These are phyloP conservation scores for Geopemphigus sp. DNA, from an alignment of 1,140 invertebrate genomes.

Conservation along the genomic window DNA sequence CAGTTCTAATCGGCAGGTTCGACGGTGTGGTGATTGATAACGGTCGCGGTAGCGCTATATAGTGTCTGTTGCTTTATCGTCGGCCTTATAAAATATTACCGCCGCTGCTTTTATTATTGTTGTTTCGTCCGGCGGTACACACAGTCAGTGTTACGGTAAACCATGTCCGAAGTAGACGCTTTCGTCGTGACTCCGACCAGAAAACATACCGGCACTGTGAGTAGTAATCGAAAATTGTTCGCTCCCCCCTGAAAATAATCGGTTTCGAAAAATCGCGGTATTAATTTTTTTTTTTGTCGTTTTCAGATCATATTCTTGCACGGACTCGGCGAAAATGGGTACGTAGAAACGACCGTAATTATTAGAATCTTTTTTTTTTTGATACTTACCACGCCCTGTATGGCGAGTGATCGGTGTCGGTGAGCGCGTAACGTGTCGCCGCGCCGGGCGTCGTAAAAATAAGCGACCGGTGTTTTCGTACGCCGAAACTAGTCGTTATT, in stretches of 20 bases:
- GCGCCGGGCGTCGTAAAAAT: too few species aligned
- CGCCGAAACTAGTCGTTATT: background rate
- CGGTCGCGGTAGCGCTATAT: background rate
- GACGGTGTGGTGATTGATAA: background rate
- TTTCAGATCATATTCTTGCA: constrained; percentile 44
- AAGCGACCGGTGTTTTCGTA: too few species aligned
- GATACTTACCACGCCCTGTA: too few species aligned
- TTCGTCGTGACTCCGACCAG: constrained; percentile 12
- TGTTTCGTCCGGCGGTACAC: background rate
- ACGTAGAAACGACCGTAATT: constrained; percentile 22
- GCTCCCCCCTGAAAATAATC: too few species aligned
- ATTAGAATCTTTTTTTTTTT: too few species aligned
- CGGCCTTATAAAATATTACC: too few species aligned
- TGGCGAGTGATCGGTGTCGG: too few species aligned
- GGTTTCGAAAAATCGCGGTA: background rate
- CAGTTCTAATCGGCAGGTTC: background rate
- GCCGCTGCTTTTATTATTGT: background rate
- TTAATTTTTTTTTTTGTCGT: too few species aligned
- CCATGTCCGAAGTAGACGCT: constrained; percentile 24
- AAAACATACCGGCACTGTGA: constrained; percentile 35
- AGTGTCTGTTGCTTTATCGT: too few species aligned
- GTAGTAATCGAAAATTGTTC: too few species aligned
- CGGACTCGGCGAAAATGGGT: constrained; percentile 40
- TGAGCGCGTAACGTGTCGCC: too few species aligned
- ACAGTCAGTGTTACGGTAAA: background rate